Evolutionary conservation across 2,113 vertebrate genomes (phyloP), one percentile per base, ranked within the genome.

Genomic region (Megaptera novaeangliae): DNA sequence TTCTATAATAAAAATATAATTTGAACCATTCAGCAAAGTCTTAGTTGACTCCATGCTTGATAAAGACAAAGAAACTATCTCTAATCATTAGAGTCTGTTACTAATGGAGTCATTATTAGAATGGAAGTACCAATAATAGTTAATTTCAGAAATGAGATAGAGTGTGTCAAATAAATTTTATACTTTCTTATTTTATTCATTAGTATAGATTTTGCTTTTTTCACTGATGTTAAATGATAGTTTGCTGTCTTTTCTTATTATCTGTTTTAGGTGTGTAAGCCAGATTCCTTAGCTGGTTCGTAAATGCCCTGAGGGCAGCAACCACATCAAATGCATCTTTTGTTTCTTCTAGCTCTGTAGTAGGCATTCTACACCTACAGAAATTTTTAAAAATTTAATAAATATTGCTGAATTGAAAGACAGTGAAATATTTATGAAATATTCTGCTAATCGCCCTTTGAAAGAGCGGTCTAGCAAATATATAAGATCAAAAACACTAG

Each of bases 121-220:
- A 75, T 25, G 80, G 36, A 98, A 84, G 2, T 78, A 39, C 6
- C 31, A 29, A 25, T 31, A 96, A 77, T 3, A 93, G 15, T 64
- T 96, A 94, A 95, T 97, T 98, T 97, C 44, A 96, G 39, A 98
- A 91, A 44, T 25, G 64, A 91, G 55, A 34, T 29, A 61, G 29
- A 93, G 78, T 97, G 1, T 39, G 3, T 44, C n/a, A 9, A 41
- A 84, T 44, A 85, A 86, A 49, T 63, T 94, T 49, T 91, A 20
- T 23, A 39, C 34, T 36, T 97, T 97, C 59, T 68, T 25, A 41
- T 80, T 63, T 89, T 92, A 63, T 75, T 91, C 68, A 52, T 78
- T 91, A 31, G 2, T 77, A 69, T 8, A 80, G 2, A 49, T 57
- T 46, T 75, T 92, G 27, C 34, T 39, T 82, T 94, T 81, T 68